A percentile compares a stretch with the other conserved stretches of the same genome.
phyloP scores from a whole-genome alignment of 1,140 invertebrate genomes.

The Homalodisca vitripennis region DNA sequence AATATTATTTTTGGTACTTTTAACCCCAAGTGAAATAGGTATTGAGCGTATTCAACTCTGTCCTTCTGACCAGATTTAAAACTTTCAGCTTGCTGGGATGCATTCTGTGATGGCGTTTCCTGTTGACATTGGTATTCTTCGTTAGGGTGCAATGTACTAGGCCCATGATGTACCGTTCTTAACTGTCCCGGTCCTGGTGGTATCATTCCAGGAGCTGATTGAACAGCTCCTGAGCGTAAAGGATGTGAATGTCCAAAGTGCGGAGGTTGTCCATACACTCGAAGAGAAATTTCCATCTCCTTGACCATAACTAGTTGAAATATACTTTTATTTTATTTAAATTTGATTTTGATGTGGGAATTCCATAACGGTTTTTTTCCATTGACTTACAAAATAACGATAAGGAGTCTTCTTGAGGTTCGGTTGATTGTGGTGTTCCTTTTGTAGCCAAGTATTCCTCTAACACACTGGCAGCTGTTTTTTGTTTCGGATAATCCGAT shows the following conservation, averaged over 20 bases:
- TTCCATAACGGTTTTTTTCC: background rate
- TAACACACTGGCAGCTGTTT: conserved; percentile 15
- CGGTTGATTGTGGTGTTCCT: background rate
- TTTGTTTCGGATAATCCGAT: background rate
- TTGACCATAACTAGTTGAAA: background rate
- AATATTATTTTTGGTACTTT: too few species aligned
- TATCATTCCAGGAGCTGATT: too few species aligned
- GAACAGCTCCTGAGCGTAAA: too few species aligned
- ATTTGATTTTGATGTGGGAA: background rate
- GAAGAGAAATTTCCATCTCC: conserved; percentile 5
- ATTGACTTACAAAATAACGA: background rate
- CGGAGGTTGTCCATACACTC: background rate
- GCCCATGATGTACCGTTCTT: too few species aligned
- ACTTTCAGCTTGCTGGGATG: too few species aligned
- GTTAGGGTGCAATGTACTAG: too few species aligned
- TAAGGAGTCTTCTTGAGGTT: background rate
- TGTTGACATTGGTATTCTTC: too few species aligned
- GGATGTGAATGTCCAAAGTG: background rate
- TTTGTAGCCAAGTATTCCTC: background rate
- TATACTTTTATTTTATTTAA: background rate
- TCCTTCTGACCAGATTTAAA: too few species aligned
- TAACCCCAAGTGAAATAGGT: too few species aligned
- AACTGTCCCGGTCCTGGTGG: too few species aligned
- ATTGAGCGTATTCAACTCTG: too few species aligned
- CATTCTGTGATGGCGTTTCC: too few species aligned